Evolutionary conservation across 1,140 invertebrate species (phyloP).

Genomic region (Asobara japonica): DNA sequence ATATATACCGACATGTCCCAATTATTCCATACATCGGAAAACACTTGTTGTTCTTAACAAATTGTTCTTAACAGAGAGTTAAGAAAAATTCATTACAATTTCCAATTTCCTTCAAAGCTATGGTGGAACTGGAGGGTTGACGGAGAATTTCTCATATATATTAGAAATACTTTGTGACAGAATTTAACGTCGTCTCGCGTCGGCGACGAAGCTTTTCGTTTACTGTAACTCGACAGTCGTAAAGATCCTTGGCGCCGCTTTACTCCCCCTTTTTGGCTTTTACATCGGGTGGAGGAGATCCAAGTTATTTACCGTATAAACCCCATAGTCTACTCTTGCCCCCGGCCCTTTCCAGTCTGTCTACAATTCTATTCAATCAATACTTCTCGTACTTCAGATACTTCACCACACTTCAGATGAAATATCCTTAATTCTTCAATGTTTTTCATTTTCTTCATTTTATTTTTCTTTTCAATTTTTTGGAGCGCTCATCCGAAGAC

Average conservation of each 20-base stretch:
- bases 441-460: too few species aligned
- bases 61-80: too few species aligned
- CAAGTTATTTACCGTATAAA: background rate
- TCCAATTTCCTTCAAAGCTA: background rate
- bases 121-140: too few species aligned
- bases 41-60: too few species aligned
- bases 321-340: background rate
- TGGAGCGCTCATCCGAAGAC: too few species aligned
- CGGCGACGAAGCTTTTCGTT: constrained; percentile 27
- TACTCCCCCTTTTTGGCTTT: constrained; percentile 4
- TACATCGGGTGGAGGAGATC: background rate
- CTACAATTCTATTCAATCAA: background rate
- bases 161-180: constrained; percentile 15
- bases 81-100: too few species aligned
- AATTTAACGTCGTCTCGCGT: constrained; percentile 26
- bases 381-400: background rate
- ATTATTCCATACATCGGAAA: too few species aligned
- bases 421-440: too few species aligned
- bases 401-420: background rate
- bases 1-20: too few species aligned
- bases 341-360: background rate
- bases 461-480: too few species aligned
- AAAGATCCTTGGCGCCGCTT: constrained; percentile 34
- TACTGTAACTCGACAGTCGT: constrained; percentile 27
- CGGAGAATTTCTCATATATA: too few species aligned